Base-by-base conservation (phyloP, 2,888 invertebrate genomes). In the Heteromyza rotundicornis region DNA sequence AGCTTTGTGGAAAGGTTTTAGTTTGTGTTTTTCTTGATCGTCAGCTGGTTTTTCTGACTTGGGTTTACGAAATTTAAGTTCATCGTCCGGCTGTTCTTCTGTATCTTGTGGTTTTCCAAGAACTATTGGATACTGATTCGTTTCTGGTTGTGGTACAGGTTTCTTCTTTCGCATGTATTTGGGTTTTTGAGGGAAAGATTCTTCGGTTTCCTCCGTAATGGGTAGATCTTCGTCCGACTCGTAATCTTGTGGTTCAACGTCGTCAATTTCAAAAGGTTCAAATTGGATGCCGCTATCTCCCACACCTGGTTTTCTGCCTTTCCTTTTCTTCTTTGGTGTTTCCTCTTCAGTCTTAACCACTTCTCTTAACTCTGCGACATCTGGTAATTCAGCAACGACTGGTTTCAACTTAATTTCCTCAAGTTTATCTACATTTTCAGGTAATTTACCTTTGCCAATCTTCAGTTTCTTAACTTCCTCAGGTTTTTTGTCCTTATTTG, bases 401-500 rank as follows among this genome's bases (percentile, higher is more conserved):
- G 82, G 81, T 50, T 81, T 80, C 0, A 82, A 67, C n/a, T 67
- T 54, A 7, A 82, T 68, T n/a, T 81, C 79, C 72, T 81, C 84
- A 32, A 66, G 68, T 36, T 66, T 59, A 35, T 84, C 83, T 47
- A 69, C 73, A 24, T 66, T 66, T 66, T 73, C 62, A 2, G 79
- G 79, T 61, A 81, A 64, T 64, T 73, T 74, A 16, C 80, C 78
- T 59, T 80, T 80, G 2, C 81, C 77, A 20, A 80, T 60, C 64
- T 77, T 76, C 0, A 80, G 61, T 64, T 77, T 79, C 49, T 66
- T 74, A 51, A 68, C 23, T 44, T 74, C 73, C 1, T 72, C 72
- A 0, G 68, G 60, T 1, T 63, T 62, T 60, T 75, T 72, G 2
- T 66, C 70, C 17, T 70, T 72, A 10, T 62, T 57, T 2, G 59